These are phyloP conservation scores for Telenomus remus DNA, from an alignment of 1,140 invertebrate genomes.

Conservation along the genomic window DNA sequence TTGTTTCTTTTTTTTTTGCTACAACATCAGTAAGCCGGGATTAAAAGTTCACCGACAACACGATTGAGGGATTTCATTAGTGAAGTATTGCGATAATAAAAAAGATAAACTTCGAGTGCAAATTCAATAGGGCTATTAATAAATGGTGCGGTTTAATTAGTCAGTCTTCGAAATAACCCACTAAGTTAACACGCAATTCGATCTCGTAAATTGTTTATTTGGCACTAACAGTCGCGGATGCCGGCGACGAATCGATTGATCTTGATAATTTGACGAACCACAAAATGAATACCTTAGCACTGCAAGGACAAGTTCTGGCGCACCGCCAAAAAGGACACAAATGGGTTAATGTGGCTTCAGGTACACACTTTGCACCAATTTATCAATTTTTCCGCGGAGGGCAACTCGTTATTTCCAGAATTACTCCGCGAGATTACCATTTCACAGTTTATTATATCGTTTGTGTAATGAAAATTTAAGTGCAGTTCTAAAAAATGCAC, in stretches of 20 bases:
- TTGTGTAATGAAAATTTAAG: neutral
- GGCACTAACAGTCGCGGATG: neutral
- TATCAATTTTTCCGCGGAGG: neutral
- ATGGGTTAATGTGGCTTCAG: conserved; percentile 1
- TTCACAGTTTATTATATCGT: neutral
- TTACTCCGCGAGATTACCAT: neutral
- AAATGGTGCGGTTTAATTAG: neutral
- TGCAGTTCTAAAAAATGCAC: neutral
- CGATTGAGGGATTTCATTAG: too few relatives aligned
- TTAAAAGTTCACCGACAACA: too few relatives aligned
- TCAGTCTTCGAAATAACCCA: neutral
- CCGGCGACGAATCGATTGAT: neutral
- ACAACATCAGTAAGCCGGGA: too few relatives aligned
- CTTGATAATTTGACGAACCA: neutral
- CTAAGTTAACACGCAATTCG: neutral
- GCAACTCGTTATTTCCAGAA: neutral
- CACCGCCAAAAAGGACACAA: neutral
- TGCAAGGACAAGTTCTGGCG: neutral
- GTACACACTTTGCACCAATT: neutral
- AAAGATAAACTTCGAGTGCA: neutral
- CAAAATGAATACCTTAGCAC: conserved; percentile 1
- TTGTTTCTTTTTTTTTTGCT: too few relatives aligned
- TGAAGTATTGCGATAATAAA: neutral
- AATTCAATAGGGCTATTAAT: neutral
- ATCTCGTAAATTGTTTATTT: neutral